Base-by-base conservation (phyloP, 1,140 invertebrate species). In the Druon quercuslanigerum region DNA sequence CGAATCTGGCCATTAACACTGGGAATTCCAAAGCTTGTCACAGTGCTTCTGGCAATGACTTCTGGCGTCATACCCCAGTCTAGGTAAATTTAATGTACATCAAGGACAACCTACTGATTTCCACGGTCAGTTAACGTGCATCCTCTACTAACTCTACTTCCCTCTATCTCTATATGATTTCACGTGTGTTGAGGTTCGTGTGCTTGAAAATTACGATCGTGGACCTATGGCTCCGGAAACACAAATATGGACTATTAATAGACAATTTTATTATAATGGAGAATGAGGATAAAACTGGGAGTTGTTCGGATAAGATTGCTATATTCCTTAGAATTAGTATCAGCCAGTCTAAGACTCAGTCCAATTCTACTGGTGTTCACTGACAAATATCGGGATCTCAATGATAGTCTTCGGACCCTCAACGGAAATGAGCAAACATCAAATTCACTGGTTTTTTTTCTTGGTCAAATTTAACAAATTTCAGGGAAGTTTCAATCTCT, bases 121-220 rank as follows among this genome's bases (percentile, higher is more conserved):
- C 52, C 81, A 83, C 75, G 56, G 76, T 79, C 78, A 79, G 83
- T 84, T 84, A 79, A 72, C 78, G 56, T 54, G 71, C 75, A 75
- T 76, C 52, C 73, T 82, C 70, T 33, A 33, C 25, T 33, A 3
- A 1, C 20, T 25, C n/a, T n/a, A n/a, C n/a, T n/a, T n/a, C n/a
- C n/a, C n/a, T n/a, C n/a, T n/a, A n/a, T n/a, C n/a, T 25, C 20
- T 25, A 25, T 25, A 25, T 25, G 20, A 25, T 25, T 25, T 1
- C 20, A 25, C 20, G 20, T 25, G 20, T 25, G 20, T 25, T 25
- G 20, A 25, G 20, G 20, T 25, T 25, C 20, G 25, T 33, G 25
- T 33, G 25, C 25, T 33, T 33, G 50, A 46, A 46, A 46, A 19
- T 51, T 51, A 71, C 11, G 25, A 3, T 33, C 25, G 25, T 2